Conservation (phyloP, 2,888 invertebrate genomes). For the Apeira syringaria region DNA sequence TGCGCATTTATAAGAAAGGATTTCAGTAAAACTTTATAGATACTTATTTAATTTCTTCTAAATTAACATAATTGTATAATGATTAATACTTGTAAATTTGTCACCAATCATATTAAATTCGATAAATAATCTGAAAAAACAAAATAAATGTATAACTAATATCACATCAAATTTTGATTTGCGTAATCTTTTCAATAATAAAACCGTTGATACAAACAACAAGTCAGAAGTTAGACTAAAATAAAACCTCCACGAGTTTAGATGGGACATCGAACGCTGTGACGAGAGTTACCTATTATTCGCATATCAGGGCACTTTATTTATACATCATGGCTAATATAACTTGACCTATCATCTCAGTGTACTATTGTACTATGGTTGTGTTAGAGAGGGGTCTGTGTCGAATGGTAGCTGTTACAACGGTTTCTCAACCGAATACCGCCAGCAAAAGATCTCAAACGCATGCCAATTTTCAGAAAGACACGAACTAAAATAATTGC, state of each 20-base stretch:
- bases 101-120: too few species aligned
- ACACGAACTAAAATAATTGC: constrained; percentile 82
- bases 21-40: too few species aligned
- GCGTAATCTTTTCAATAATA: constrained; percentile 8
- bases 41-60: too few species aligned
- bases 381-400: constrained; percentile 43
- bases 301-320: constrained; percentile 77
- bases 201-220: constrained; percentile 29
- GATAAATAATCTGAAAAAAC: too few species aligned
- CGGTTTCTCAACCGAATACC: constrained; percentile 82
- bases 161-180: constrained; percentile 1
- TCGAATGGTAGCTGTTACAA: constrained; percentile 60
- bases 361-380: constrained; percentile 30
- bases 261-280: constrained; percentile 27
- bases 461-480: constrained; percentile 83
- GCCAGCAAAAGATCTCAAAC: constrained; percentile 76
- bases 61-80: too few species aligned
- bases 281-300: constrained; percentile 76
- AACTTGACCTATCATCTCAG: constrained; percentile 56
- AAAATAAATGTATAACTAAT: not conserved
- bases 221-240: constrained; percentile 14
- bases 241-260: constrained; percentile 19
- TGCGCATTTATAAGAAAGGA: too few species aligned
- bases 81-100: too few species aligned
- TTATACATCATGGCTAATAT: constrained; percentile 65